Evolutionary conservation across 1,140 invertebrate species (phyloP), one percentile per base, ranked within the genome.

Genomic region (Hylyphantes graminicola): DNA sequence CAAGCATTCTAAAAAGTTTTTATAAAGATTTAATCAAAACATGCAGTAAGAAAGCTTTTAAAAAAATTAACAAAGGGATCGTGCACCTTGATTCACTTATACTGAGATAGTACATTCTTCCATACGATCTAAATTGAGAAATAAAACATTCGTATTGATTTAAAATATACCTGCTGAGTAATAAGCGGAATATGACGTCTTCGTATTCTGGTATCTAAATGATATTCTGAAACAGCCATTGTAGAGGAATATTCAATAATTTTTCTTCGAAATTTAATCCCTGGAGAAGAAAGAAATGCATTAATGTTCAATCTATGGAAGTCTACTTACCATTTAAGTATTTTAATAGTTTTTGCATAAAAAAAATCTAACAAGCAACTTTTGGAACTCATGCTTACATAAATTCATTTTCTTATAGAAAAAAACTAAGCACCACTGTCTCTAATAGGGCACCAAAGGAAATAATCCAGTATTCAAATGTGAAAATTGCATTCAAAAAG

Each of bases 201-300:
- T 8, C 84, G 63, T 48, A 85, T 80, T 67, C 84, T 79, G 59
- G 84, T 85, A 75, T 85, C 84, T 12, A 85, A 53, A 74, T 85
- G 84, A 80, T 74, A 85, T 48, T 85, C 84, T 50, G 84, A 74
- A 48, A 75, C 70, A 53, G 80, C 80, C 80, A 83, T 83, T 50
- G 7, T 35, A 15, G 57, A 2, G 57, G 12, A 61, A 61, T 61
- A 61, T 74, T 7, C 11, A 51, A 70, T 53, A 70, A 10, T 8
- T 48, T 10, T 35, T 35, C 35, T 67, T 67, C 50, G 19, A 51
- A 54, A 53, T 59, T 10, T 70, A 17, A 19, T n/a, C 50, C 13
- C 57, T n/a, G 12, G 57, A 59, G n/a, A 59, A 59, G n/a, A 59
- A 59, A 59, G 5, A 59, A 59, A 59, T 6, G 5, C 0, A n/a